Evolutionary conservation across 1,140 invertebrate genomes (phyloP), one percentile per base, ranked within the genome.

Genomic region (Drosophila pruinosa): DNA sequence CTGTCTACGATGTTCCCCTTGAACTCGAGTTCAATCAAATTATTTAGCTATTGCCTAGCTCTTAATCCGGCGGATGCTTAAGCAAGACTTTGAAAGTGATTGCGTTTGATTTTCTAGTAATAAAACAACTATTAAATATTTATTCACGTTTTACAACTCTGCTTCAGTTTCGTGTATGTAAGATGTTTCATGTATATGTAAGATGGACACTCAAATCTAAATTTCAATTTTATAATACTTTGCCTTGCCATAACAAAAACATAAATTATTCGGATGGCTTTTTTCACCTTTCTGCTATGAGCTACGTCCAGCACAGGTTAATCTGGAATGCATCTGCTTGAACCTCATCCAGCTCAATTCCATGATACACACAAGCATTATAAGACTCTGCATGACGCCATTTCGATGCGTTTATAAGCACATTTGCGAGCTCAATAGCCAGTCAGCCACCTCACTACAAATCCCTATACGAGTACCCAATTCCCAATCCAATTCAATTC

Each of bases 361-460:
- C 31, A 50, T 31, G 47, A 7, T 4, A 28, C n/a, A 12, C 12
- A 6, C 14, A 17, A 28, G 41, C 24, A 52, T 54, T 47, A 62
- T 69, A 73, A 70, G 69, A 59, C 41, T 53, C 52, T 58, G 50
- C 41, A 61, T 19, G 74, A 34, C 63, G 74, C 34, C 59, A 83
- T 81, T 81, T 64, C 69, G 48, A 2, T 64, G 50, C 31, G 59
- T 56, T 70, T 64, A 70, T 56, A 64, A 56, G 59, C 59, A 22
- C 48, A 69, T 57, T 77, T 72, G 26, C 36, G 73, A 43, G 62
- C 41, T 62, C 50, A 54, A 56, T 75, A 53, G 74, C 67, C 57
- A 22, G 41, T 4, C 3, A 47, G n/a, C 10, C 4, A 4, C 14
- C 19, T 21, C 17, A 21, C 17, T 3, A 22, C 17, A n/a, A 50